phyloP scores from a whole-genome alignment of 2,888 invertebrate genomes.

The Thymelicus lineola region DNA sequence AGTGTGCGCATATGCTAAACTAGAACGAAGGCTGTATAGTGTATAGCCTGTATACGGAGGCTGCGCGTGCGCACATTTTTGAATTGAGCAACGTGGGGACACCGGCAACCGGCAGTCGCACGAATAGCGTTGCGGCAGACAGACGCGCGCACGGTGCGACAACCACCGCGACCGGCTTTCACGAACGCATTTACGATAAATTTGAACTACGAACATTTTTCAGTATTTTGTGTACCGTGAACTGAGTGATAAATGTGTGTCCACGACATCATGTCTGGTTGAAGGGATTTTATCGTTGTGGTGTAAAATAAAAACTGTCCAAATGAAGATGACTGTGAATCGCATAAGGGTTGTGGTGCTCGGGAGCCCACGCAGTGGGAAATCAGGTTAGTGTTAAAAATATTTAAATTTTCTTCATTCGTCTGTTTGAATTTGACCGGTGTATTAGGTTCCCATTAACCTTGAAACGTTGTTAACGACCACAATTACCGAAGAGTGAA shows the following conservation, averaged over 20 bases:
- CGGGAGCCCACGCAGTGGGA: conserved; percentile 91
- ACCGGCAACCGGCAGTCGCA: conserved; percentile 71
- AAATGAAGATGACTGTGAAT: conserved; percentile 90
- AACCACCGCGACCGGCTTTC: conserved; percentile 52
- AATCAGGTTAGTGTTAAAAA: conserved; percentile 87
- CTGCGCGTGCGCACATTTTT: conserved; percentile 63
- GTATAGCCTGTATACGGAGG: conserved; percentile 51
- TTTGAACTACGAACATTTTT: conserved; percentile 45
- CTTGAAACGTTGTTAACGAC: conserved; percentile 23
- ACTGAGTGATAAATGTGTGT: conserved; percentile 60
- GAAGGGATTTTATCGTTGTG: conserved; percentile 54
- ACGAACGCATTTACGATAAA: conserved; percentile 80
- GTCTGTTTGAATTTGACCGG: conserved; percentile 10
- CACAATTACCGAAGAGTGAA: conserved; percentile 26
- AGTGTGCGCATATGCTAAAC: conserved; percentile 55
- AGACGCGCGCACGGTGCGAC: conserved; percentile 53
- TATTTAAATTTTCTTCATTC: background rate
- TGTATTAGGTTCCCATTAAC: conserved; percentile 24
- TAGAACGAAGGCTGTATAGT: conserved; percentile 65
- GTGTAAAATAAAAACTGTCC: conserved; percentile 63
- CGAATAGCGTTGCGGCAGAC: conserved; percentile 71
- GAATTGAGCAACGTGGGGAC: conserved; percentile 54
- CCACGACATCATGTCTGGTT: conserved; percentile 58
- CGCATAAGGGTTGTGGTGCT: conserved; percentile 92
- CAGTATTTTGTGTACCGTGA: conserved; percentile 57